Conservation (phyloP, 1,140 invertebrate genomes). For the Spodoptera litura region DNA sequence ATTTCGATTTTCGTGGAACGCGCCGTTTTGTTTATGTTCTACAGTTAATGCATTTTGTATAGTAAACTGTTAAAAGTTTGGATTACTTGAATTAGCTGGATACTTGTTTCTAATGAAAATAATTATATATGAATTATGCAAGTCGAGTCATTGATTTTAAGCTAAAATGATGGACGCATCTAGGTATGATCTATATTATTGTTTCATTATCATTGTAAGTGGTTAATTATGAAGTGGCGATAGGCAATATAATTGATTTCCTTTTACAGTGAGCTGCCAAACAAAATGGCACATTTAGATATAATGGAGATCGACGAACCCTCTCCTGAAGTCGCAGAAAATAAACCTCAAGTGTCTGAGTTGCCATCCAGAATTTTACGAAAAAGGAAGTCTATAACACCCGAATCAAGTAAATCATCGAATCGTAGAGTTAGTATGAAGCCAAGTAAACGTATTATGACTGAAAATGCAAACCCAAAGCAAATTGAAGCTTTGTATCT, state of each 20-base stretch:
- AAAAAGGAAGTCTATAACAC: conserved; percentile 74
- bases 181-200: conserved; percentile 2
- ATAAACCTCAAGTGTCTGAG: conserved; percentile 52
- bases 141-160: background rate
- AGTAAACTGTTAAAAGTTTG: too few species aligned
- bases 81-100: too few species aligned
- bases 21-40: background rate
- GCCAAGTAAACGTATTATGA: conserved; percentile 72
- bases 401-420: conserved; percentile 69
- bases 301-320: conserved; percentile 76
- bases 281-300: conserved; percentile 80
- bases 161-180: conserved; percentile 13
- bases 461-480: conserved; percentile 75
- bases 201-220: background rate
- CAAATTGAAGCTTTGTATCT: conserved; percentile 82
- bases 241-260: conserved; percentile 16
- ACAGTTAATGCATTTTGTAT: too few species aligned
- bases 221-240: background rate
- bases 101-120: background rate
- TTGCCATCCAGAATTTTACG: conserved; percentile 68
- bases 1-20: conserved; percentile 2
- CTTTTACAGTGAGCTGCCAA: conserved; percentile 70
- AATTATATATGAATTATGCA: background rate
- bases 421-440: conserved; percentile 81
- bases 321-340: conserved; percentile 46